Evolutionary conservation across 2,797 vertebrate species (phyloP).

Genomic region (Pangasius larnaudii): DNA sequence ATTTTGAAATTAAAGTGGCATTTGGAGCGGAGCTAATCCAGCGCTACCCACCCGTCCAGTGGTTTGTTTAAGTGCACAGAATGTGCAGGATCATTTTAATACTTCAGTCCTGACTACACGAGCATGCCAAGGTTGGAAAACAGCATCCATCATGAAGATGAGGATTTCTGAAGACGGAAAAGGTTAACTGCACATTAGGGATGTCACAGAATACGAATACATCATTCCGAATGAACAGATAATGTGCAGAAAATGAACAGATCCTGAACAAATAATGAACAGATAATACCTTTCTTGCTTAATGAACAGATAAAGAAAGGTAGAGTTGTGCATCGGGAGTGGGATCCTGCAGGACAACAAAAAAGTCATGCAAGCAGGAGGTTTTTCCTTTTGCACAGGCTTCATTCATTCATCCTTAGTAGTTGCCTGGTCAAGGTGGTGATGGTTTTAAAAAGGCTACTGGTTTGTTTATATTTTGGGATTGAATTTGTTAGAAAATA

Average conservation of each 20-base stretch:
- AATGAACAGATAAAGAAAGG: not conserved
- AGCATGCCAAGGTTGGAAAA: conserved; percentile 1
- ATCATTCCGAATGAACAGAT: not conserved
- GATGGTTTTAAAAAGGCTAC: not conserved
- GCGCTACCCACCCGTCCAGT: not conserved
- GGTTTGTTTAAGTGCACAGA: conserved; percentile 5
- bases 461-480: not conserved
- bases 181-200: not conserved
- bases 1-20: conserved; percentile 14
- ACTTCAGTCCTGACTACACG: not conserved
- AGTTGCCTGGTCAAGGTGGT: not conserved
- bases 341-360: not conserved
- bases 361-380: not conserved
- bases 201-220: not conserved
- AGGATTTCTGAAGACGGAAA: conserved; percentile 6
- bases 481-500: not conserved
- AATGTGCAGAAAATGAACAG: not conserved
- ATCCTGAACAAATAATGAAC: not conserved
- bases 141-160: not conserved
- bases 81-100: not conserved
- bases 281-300: not conserved
- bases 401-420: not conserved
- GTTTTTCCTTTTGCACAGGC: not conserved
- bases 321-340: not conserved
- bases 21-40: not conserved